Percentiles rank a stretch among this genome's conserved stretches.
These are phyloP conservation scores for Musca vetustissima DNA, from an alignment of 1,140 invertebrate species.

Conservation along the genomic window DNA sequence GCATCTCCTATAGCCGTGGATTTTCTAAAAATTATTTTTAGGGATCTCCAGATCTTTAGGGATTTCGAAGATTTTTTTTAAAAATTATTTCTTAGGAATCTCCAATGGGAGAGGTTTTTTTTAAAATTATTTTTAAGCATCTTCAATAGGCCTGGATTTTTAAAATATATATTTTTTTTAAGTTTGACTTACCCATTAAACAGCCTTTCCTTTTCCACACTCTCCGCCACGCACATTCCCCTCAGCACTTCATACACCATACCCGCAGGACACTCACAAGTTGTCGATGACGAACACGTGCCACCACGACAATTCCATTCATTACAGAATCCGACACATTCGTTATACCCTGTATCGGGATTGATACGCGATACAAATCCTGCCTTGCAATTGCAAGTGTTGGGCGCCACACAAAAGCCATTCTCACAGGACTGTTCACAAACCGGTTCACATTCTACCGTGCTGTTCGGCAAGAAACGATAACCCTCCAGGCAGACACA, in stretches of 20 bases:
- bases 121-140: too few relatives aligned
- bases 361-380: constrained; percentile 28
- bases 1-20: neutral
- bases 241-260: constrained; percentile 14
- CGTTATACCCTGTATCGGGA: constrained; percentile 18
- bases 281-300: constrained; percentile 1
- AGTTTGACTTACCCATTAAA: constrained; percentile 23
- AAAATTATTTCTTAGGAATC: too few relatives aligned
- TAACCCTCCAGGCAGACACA: constrained; percentile 59
- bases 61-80: too few relatives aligned
- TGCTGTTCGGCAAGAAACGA: constrained; percentile 51
- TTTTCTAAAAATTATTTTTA: too few relatives aligned
- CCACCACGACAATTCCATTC: constrained; percentile 29
- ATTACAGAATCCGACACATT: constrained; percentile 27
- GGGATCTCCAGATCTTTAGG: too few relatives aligned
- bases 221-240: constrained; percentile 18
- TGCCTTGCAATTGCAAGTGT: constrained; percentile 58
- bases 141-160: too few relatives aligned
- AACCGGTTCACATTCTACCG: constrained; percentile 57
- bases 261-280: constrained; percentile 21
- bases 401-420: constrained; percentile 60
- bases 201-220: neutral
- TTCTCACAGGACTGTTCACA: constrained; percentile 63
- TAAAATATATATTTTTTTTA: too few relatives aligned
- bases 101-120: too few relatives aligned